Evolutionary conservation across 2,113 vertebrate genomes (phyloP).

Genomic region (Stictonetta naevosa): DNA sequence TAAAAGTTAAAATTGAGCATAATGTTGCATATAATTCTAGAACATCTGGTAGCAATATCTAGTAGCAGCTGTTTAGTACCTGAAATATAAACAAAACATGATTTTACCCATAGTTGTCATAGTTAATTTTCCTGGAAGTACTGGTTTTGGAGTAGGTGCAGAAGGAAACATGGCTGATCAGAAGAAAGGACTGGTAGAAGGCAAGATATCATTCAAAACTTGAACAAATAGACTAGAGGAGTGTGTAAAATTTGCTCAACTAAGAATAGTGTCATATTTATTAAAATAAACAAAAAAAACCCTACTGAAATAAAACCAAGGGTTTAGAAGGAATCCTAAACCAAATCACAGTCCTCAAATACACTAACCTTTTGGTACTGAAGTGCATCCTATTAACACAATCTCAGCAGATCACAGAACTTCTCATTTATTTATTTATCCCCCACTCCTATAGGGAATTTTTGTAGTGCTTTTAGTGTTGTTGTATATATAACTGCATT

Average conservation of each 20-base stretch:
- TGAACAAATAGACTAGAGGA: neutral
- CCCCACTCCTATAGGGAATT: neutral
- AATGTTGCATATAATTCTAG: slow-evolving; percentile 78
- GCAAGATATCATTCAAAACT: neutral
- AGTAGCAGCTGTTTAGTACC: slow-evolving; percentile 80
- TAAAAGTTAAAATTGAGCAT: slow-evolving; percentile 74
- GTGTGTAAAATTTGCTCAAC: neutral
- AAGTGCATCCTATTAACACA: neutral
- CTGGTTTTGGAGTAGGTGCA: neutral
- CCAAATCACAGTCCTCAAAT: neutral
- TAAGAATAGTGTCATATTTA: neutral
- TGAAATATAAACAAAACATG: slow-evolving; percentile 76
- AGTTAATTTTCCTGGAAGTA: slow-evolving; percentile 51
- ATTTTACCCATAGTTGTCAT: slow-evolving; percentile 40
- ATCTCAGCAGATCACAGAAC: neutral
- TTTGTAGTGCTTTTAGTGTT: neutral
- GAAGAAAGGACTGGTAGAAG: neutral
- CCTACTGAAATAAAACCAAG: neutral
- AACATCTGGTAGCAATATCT: slow-evolving; percentile 79
- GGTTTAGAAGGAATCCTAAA: neutral
- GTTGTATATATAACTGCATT: neutral
- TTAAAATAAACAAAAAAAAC: neutral
- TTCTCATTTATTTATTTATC: neutral
- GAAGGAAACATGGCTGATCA: neutral
- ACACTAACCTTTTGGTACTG: neutral